Evolutionary conservation across 2,113 vertebrate genomes (phyloP).

Genomic region (Chloroceryle aenea): DNA sequence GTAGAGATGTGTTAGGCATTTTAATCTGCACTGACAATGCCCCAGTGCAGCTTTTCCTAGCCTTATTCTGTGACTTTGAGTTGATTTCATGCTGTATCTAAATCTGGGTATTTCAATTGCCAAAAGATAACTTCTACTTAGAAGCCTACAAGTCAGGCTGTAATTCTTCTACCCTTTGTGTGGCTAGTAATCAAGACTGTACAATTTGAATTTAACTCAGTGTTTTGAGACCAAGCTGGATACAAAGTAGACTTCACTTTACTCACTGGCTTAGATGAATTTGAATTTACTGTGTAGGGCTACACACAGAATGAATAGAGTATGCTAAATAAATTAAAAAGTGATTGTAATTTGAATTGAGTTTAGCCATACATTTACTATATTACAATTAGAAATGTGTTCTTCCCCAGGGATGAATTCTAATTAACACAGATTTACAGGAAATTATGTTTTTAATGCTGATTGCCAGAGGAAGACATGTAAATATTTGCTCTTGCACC

Average conservation of each 20-base stretch:
- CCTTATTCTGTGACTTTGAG: background rate
- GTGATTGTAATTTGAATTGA: background rate
- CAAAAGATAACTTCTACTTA: background rate
- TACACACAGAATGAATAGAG: background rate
- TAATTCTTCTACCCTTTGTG: background rate
- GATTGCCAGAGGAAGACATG: background rate
- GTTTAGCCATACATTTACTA: background rate
- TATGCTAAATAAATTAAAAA: background rate
- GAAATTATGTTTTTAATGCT: background rate
- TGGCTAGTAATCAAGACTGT: background rate
- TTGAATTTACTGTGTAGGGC: background rate
- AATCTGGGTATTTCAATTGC: background rate
- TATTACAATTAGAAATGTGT: background rate
- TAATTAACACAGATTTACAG: background rate
- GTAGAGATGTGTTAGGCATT: background rate
- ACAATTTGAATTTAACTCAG: background rate
- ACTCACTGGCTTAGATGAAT: background rate
- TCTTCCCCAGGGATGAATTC: background rate
- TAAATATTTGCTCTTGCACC: background rate
- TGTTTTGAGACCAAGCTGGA: background rate
- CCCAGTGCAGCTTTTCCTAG: background rate
- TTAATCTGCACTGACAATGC: background rate
- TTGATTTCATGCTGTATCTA: background rate
- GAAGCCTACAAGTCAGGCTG: background rate
- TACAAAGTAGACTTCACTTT: background rate